A percentile compares a stretch with the other conserved stretches of the same genome.
Conservation (phyloP, 2,888 invertebrate genomes). For the Escarpia spicata region DNA sequence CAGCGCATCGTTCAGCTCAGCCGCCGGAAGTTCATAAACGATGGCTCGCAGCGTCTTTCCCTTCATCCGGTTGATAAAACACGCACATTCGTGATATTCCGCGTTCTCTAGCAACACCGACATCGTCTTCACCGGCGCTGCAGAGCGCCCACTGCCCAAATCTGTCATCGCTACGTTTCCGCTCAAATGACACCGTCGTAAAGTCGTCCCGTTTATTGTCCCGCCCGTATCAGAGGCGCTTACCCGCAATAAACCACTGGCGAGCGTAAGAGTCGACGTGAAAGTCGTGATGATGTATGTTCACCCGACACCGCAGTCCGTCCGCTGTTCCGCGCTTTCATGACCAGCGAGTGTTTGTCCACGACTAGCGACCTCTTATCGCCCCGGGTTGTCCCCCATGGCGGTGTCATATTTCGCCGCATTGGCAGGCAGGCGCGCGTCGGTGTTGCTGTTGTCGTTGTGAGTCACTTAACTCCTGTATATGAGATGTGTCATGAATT, state of each 20-base stretch:
- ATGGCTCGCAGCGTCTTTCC: neutral
- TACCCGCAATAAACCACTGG: neutral
- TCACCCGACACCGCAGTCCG: neutral
- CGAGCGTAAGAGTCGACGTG: neutral
- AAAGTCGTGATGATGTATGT: neutral
- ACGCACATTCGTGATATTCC: neutral
- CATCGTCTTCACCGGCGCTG: neutral
- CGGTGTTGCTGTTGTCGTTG: neutral
- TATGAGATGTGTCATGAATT: neutral
- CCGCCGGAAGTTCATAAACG: neutral
- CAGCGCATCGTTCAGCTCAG: neutral
- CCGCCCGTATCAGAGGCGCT: neutral
- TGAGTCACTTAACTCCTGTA: neutral
- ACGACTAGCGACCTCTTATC: neutral
- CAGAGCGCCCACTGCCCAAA: neutral
- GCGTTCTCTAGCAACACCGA: neutral
- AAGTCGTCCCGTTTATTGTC: neutral
- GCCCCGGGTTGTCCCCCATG: neutral
- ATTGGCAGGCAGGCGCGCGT: neutral
- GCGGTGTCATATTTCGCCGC: neutral
- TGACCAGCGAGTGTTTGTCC: neutral
- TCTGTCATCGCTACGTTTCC: neutral
- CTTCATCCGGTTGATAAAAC: conserved; percentile 4
- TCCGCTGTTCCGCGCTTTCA: neutral
- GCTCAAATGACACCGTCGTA: neutral